These are phyloP conservation scores for Smutsia temminckii DNA, from an alignment of 2,797 vertebrate genomes.

Conservation along the genomic window DNA sequence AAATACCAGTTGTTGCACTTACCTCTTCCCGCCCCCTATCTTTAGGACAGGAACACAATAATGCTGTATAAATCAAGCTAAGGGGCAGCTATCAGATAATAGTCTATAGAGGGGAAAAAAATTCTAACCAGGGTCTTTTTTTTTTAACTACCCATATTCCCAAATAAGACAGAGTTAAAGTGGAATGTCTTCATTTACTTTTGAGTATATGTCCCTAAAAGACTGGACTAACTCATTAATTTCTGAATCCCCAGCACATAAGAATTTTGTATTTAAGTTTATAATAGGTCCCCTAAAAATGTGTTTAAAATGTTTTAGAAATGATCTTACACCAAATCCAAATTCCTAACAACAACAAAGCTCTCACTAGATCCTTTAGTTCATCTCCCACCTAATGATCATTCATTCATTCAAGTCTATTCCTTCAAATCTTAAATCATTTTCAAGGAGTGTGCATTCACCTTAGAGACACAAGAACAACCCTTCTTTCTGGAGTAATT, in stretches of 20 bases:
- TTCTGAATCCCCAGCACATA: not conserved
- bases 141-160: not conserved
- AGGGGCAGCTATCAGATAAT: not conserved
- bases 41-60: slow-evolving; percentile 36
- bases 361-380: not conserved
- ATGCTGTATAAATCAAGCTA: slow-evolving; percentile 1
- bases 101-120: not conserved
- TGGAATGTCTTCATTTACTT: not conserved
- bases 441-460: not conserved
- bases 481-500: not conserved
- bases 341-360: not conserved
- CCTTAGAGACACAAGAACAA: not conserved
- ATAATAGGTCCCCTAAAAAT: slow-evolving; percentile 13
- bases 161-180: slow-evolving; percentile 17
- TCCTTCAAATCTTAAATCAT: not conserved
- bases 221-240: not conserved
- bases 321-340: not conserved
- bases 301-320: slow-evolving; percentile 23
- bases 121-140: not conserved
- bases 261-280: not conserved
- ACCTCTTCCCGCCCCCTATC: not conserved
- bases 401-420: not conserved
- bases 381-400: not conserved
- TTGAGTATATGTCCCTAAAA: not conserved
- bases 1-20: slow-evolving; percentile 25